phyloP scores from a whole-genome alignment of 2,113 vertebrate species.

The Pithys albifrons region DNA sequence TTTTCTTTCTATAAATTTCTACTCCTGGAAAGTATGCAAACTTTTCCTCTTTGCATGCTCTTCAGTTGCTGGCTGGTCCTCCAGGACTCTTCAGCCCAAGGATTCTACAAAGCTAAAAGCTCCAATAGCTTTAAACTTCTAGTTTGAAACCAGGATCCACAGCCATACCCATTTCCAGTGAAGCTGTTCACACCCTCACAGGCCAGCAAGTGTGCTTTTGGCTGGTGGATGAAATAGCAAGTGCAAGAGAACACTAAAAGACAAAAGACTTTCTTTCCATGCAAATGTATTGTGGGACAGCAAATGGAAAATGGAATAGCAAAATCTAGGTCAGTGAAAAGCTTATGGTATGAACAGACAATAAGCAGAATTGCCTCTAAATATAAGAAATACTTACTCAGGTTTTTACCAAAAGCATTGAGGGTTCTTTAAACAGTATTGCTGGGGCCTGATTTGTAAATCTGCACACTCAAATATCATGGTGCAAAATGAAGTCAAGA shows the following conservation, averaged over 20 bases:
- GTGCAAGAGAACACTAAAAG: not conserved
- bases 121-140: not conserved
- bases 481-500: not conserved
- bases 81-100: not conserved
- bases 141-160: not conserved
- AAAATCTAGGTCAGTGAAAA: constrained; percentile 62
- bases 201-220: not conserved
- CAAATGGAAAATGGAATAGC: constrained; percentile 41
- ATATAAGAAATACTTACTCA: constrained; percentile 59
- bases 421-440: constrained; percentile 1
- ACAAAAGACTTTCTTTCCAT: constrained; percentile 31
- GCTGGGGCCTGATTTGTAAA: not conserved
- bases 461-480: not conserved
- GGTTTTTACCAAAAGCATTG: not conserved
- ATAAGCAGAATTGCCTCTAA: constrained; percentile 54
- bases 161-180: accelerated
- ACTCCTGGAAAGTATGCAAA: not conserved
- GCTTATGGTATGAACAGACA: constrained; percentile 20
- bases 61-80: not conserved
- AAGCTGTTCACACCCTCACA: not conserved
- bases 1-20: not conserved
- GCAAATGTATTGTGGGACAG: not conserved
- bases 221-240: not conserved
- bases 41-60: not conserved
- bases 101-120: not conserved